Evolutionary conservation across 2,888 invertebrate species (phyloP).

Genomic region (Netelia fuscicornis): DNA sequence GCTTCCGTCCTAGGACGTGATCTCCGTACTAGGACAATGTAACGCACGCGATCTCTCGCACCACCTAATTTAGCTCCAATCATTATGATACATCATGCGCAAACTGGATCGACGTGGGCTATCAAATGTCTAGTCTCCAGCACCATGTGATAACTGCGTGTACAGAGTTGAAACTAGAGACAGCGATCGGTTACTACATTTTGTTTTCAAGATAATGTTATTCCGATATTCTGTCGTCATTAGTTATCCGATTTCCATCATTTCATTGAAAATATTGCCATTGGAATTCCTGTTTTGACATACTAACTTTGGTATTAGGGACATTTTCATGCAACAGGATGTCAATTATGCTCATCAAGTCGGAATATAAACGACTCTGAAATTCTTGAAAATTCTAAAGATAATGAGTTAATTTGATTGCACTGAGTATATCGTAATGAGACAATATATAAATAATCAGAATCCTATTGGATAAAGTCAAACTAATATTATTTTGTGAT

Average conservation of each 20-base stretch:
- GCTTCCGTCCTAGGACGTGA: slow-evolving; percentile 35
- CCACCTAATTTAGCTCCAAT: slow-evolving; percentile 43
- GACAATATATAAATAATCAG: no score
- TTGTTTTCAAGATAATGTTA: slow-evolving; percentile 2
- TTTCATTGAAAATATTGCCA: not conserved
- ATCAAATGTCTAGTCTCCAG: slow-evolving; percentile 1
- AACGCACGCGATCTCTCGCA: slow-evolving; percentile 50
- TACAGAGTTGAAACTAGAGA: no score
- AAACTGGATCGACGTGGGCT: slow-evolving; percentile 22
- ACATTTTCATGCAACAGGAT: not conserved
- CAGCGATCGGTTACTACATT: not conserved
- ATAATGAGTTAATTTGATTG: no score
- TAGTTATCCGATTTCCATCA: not conserved
- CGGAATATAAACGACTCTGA: no score
- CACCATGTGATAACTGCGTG: not conserved
- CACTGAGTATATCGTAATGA: no score
- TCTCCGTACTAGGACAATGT: slow-evolving; percentile 41
- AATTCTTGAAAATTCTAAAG: no score
- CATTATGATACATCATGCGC: slow-evolving; percentile 33
- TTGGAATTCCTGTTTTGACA: not conserved
- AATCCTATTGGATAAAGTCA: no score
- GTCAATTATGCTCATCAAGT: no score
- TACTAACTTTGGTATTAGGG: not conserved
- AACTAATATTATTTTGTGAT: no score
- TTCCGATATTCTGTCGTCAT: not conserved